A percentile compares a stretch with the other conserved stretches of the same genome.
These are phyloP conservation scores for Campoplex nolae DNA, from an alignment of 2,888 invertebrate genomes.

Conservation along the genomic window DNA sequence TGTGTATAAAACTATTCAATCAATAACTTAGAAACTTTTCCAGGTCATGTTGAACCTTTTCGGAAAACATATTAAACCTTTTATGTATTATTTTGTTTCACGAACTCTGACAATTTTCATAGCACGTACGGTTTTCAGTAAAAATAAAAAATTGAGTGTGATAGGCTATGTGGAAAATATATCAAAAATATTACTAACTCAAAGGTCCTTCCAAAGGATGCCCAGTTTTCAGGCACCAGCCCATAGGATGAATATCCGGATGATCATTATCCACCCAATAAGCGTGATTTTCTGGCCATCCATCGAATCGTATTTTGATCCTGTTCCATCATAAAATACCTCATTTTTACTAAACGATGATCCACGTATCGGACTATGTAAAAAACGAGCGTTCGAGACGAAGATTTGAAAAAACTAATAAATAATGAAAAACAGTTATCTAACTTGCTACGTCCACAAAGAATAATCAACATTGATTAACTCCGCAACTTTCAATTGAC, in stretches of 20 bases:
- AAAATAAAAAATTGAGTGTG: neutral
- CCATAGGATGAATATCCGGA: slow-evolving; percentile 95
- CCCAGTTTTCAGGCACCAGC: slow-evolving; percentile 95
- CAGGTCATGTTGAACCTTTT: neutral
- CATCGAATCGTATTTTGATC: slow-evolving; percentile 91
- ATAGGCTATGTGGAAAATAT: neutral
- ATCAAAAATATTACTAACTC: slow-evolving; percentile 86
- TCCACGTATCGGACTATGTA: too few species aligned
- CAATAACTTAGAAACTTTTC: neutral
- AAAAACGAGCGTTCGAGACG: too few species aligned
- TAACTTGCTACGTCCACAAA: neutral
- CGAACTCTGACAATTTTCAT: neutral
- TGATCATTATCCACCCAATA: slow-evolving; percentile 97
- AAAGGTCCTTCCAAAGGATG: slow-evolving; percentile 95
- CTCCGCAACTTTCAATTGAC: too few species aligned
- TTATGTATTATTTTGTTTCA: neutral
- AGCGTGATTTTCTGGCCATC: slow-evolving; percentile 93
- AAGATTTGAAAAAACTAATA: neutral
- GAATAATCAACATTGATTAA: too few species aligned
- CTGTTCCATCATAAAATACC: slow-evolving; percentile 65
- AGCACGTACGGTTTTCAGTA: neutral
- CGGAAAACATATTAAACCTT: neutral
- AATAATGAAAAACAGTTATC: neutral
- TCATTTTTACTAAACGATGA: neutral
- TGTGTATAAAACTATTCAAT: neutral